Conservation (phyloP, 2,888 invertebrate species). For the Nesidiocoris tenuis region DNA sequence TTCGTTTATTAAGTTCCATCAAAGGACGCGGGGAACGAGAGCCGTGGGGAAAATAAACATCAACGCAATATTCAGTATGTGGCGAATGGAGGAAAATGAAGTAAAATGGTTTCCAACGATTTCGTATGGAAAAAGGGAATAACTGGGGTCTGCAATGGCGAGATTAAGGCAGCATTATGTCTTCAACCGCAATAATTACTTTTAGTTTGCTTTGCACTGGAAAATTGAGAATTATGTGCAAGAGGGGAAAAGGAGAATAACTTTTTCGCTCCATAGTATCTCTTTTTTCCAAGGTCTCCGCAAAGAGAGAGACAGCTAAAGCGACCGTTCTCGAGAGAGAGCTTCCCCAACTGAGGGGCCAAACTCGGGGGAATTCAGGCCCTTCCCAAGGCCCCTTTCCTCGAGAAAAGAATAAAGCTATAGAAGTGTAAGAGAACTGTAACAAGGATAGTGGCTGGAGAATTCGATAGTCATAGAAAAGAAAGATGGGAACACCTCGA, state of each 20-base stretch:
- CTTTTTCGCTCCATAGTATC: not conserved
- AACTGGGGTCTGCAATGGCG: not conserved
- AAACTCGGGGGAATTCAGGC: not conserved
- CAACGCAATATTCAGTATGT: not conserved
- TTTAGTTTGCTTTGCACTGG: slow-evolving; percentile 17
- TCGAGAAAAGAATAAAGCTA: not conserved
- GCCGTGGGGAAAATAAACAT: not conserved
- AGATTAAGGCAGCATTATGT: slow-evolving; percentile 23
- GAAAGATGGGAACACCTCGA: not conserved
- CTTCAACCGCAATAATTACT: slow-evolving; percentile 27
- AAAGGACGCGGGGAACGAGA: not conserved
- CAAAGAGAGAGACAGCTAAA: not conserved
- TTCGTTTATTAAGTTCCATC: not conserved
- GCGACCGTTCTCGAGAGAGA: not conserved
- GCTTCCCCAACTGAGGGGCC: not conserved
- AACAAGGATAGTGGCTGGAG: not conserved
- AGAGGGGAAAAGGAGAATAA: not conserved
- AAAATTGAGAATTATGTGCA: not conserved
- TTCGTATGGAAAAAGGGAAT: not conserved
- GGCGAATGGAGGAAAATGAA: not conserved
- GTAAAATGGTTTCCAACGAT: not conserved
- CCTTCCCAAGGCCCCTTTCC: not conserved
- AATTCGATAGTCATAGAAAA: too few species aligned
- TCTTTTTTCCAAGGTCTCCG: not conserved
- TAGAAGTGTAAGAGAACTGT: not conserved